These are phyloP conservation scores for Neoitamus cyanurus DNA, from an alignment of 2,888 invertebrate species.

Conservation along the genomic window DNA sequence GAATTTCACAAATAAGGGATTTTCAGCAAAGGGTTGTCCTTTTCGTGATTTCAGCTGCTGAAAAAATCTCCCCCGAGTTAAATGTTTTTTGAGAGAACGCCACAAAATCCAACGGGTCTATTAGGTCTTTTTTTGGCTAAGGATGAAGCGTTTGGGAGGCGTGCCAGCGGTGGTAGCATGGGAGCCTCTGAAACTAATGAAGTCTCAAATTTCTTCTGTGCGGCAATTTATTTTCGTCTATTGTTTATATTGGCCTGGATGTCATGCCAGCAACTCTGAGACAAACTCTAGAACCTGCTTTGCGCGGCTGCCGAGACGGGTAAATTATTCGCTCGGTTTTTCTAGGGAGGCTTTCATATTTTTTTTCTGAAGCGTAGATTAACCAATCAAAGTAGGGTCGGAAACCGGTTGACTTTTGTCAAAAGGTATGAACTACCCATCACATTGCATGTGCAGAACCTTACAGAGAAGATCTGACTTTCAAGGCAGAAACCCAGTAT, in stretches of 20 bases:
- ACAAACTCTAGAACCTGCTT: neutral
- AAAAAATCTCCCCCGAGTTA: neutral
- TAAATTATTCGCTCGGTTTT: neutral
- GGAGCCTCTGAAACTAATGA: slow-evolving; percentile 10
- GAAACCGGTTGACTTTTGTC: no score
- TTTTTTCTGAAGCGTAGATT: neutral
- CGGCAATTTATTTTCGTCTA: neutral
- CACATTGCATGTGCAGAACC: neutral
- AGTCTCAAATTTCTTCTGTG: slow-evolving; percentile 6
- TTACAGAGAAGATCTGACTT: no score
- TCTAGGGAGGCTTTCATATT: no score
- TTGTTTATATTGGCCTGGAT: neutral
- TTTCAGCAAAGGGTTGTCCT: slow-evolving; percentile 32
- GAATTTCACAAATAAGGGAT: slow-evolving; percentile 25
- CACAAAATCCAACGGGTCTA: slow-evolving; percentile 10
- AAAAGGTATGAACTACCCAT: neutral
- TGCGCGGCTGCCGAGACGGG: neutral
- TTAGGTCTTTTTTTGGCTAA: neutral
- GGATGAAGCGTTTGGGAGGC: neutral
- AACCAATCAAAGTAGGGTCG: neutral
- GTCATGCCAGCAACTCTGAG: neutral
- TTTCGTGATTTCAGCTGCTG: slow-evolving; percentile 27
- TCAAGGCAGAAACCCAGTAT: no score
- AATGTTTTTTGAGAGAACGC: neutral
- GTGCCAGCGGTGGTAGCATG: neutral